Conservation (phyloP, 2,113 vertebrate genomes). For the Pollachius pollachius region DNA sequence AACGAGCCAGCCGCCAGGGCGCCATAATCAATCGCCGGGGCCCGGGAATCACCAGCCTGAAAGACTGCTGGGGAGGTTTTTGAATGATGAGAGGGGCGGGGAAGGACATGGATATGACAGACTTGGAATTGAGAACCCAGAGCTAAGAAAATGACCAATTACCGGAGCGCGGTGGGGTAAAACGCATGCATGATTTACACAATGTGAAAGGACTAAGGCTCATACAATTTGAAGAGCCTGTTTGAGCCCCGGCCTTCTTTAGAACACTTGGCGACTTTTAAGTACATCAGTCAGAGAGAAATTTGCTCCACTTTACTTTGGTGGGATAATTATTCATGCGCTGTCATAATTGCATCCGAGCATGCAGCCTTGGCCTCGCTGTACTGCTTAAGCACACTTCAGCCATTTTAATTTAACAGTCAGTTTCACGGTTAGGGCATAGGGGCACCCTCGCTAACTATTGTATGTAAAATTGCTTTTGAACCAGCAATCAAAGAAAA, state of each 20-base stretch:
- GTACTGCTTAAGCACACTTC: conserved; percentile 22
- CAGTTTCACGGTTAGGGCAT: conserved; percentile 3
- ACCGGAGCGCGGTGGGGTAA: conserved; percentile 45
- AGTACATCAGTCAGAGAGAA: conserved; percentile 39
- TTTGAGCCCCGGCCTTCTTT: conserved; percentile 40
- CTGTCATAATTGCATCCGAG: conserved; percentile 34
- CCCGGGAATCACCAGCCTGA: too few relatives aligned
- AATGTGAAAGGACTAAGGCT: conserved; percentile 51
- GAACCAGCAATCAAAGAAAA: conserved; percentile 1
- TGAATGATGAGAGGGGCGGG: conserved; percentile 59
- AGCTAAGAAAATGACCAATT: conserved; percentile 58
- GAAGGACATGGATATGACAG: conserved; percentile 53
- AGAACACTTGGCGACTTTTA: conserved; percentile 38
- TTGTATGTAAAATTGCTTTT: conserved; percentile 5
- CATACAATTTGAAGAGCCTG: conserved; percentile 47
- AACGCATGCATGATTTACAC: conserved; percentile 62
- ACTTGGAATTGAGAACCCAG: conserved; percentile 41
- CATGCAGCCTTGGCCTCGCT: conserved; percentile 11
- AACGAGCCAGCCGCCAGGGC: too few relatives aligned
- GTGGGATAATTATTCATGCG: conserved; percentile 45
- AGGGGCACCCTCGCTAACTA: conserved; percentile 13
- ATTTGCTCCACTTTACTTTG: conserved; percentile 41
- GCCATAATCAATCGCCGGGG: too few relatives aligned
- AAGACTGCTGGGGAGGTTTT: conserved; percentile 55
- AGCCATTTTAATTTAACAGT: conserved; percentile 26